A percentile compares a stretch with the other conserved stretches of the same genome.
phyloP scores from a whole-genome alignment of 1,140 invertebrate genomes.

The Drosophila asahinai region DNA sequence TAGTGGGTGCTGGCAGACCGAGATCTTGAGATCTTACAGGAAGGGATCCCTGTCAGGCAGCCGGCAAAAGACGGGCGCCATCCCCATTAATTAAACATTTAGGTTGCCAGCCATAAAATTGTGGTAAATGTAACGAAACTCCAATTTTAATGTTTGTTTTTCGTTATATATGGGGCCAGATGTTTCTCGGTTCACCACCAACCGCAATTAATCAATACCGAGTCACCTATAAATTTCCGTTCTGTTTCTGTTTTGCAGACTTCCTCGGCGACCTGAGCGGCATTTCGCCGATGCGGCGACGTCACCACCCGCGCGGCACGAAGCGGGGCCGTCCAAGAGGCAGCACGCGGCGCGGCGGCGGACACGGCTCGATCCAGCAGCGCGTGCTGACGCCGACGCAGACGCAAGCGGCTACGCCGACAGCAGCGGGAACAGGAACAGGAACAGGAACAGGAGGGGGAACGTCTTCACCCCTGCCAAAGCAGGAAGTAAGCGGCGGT shows the following conservation, averaged over 20 bases:
- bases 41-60: slow-evolving; percentile 17
- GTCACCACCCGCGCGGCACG: slow-evolving; percentile 87
- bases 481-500: slow-evolving; percentile 65
- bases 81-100: slow-evolving; percentile 38
- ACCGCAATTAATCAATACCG: slow-evolving; percentile 77
- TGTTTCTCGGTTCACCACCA: slow-evolving; percentile 40
- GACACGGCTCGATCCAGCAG: slow-evolving; percentile 68
- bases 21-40: slow-evolving; percentile 13
- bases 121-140: slow-evolving; percentile 57
- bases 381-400: slow-evolving; percentile 71
- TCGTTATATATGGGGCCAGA: slow-evolving; percentile 54
- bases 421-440: slow-evolving; percentile 39
- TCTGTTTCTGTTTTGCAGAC: slow-evolving; percentile 62
- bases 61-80: slow-evolving; percentile 7
- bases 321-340: slow-evolving; percentile 90
- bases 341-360: slow-evolving; percentile 86
- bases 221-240: slow-evolving; percentile 60
- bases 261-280: slow-evolving; percentile 72
- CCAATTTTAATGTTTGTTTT: slow-evolving; percentile 40
- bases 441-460: slow-evolving; percentile 21
- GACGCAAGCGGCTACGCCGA: slow-evolving; percentile 17
- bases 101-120: slow-evolving; percentile 68
- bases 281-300: slow-evolving; percentile 85
- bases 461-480: slow-evolving; percentile 52
- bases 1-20: slow-evolving; percentile 31